Percentiles rank a stretch among this genome's conserved stretches.
Conservation (phyloP, 2,797 vertebrate genomes). For the Neomorphus geoffroyi region DNA sequence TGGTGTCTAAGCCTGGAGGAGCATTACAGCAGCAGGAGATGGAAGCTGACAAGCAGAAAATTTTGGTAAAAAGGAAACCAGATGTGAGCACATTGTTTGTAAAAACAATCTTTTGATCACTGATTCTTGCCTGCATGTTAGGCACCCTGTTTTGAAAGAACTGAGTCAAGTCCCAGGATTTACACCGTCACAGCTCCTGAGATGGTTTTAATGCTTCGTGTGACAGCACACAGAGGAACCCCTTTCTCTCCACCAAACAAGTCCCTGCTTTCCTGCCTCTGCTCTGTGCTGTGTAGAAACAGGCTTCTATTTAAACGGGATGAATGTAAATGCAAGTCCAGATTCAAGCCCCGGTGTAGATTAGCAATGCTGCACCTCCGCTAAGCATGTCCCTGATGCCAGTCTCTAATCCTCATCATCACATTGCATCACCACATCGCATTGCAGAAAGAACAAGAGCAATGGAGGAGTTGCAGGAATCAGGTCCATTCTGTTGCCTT, state of each 20-base stretch:
- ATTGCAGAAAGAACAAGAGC: background rate
- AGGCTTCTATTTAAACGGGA: background rate
- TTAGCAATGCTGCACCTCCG: background rate
- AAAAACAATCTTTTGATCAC: background rate
- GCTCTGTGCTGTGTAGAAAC: background rate
- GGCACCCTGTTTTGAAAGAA: background rate
- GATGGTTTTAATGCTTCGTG: background rate
- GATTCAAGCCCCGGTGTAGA: background rate
- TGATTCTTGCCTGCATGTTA: background rate
- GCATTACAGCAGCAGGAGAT: background rate
- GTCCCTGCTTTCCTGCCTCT: background rate
- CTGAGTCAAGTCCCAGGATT: background rate
- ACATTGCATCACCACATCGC: background rate
- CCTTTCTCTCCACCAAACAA: background rate
- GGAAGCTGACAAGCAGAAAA: background rate
- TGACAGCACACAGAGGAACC: background rate
- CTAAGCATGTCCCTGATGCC: background rate
- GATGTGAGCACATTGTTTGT: background rate
- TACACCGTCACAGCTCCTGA: background rate
- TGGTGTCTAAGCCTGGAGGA: background rate
- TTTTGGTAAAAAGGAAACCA: background rate
- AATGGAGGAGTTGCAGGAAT: background rate
- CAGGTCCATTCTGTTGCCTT: background rate
- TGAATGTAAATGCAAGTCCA: background rate
- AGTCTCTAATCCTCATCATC: background rate